Base-by-base conservation (phyloP, 2,888 invertebrate species). In the Drosophila meridiana region DNA sequence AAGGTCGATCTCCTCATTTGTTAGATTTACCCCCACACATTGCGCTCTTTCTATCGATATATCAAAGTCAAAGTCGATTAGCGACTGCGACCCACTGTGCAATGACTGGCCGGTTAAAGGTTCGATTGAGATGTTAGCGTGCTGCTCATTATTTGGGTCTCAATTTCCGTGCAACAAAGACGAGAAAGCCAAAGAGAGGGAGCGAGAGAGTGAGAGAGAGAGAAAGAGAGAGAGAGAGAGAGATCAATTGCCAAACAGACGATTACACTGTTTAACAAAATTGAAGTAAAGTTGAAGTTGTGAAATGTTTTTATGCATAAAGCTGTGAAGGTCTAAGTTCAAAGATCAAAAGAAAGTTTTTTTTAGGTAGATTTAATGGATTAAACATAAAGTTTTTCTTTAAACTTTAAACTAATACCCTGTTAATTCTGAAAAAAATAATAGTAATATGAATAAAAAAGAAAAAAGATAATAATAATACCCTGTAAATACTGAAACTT, bases 91-190 rank as follows among this genome's bases (percentile, higher is more conserved):
- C 0, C 78, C 85, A 85, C 90, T 80, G 90, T 85, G 73, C 82
- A 56, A 32, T 80, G 87, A 82, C 71, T 83, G 81, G 59, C 56
- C 72, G 72, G 53, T 72, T 87, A 64, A 82, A 82, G 69, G 87
- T 71, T 87, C 86, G 85, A 85, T 85, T 84, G 89, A 84, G 84
- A 84, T 72, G 89, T 84, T 84, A 87, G 87, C 82, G 87, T 71
- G 71, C 71, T 72, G 60, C 87, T 89, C 88, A 85, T 85, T 85
- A 85, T 89, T 85, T 73, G 74, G 58, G 71, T 64, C 71, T 87
- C 86, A 83, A 83, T 87, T 85, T 89, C 78, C 86, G 87, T 81
- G 81, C 77, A 47, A 47, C 55, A 60, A 60, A 60, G 63, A 65
- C 52, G 59, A 65, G 67, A 67, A 58, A 66, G 80, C 66, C 57